Evolutionary conservation across 2,113 vertebrate genomes (phyloP).

Genomic region (Rhinichthys klamathensis): DNA sequence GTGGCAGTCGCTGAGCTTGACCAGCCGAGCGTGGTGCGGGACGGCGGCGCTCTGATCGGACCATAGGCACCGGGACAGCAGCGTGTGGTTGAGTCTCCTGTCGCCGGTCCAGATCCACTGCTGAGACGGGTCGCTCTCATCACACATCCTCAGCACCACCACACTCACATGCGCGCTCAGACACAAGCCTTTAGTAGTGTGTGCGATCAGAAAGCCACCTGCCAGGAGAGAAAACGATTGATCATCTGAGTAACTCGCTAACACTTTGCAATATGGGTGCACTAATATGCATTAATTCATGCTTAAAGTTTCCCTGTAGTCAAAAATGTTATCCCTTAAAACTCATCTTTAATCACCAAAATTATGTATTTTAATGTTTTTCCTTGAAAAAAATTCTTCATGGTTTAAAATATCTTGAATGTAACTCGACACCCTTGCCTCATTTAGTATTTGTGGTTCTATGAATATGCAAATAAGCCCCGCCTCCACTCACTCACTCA

Average conservation of each 20-base stretch:
- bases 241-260: neutral
- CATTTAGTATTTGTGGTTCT: too few species aligned
- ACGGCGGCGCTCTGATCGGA: conserved; percentile 64
- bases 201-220: conserved; percentile 86
- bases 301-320: too few species aligned
- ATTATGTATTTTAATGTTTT: too few species aligned
- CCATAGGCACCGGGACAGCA: conserved; percentile 78
- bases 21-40: conserved; percentile 68
- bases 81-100: conserved; percentile 75
- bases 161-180: conserved; percentile 65
- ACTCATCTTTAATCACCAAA: too few species aligned
- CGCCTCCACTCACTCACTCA: too few species aligned
- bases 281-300: too few species aligned
- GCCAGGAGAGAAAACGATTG: neutral
- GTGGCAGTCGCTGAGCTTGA: conserved; percentile 66
- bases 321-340: too few species aligned
- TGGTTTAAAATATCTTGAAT: too few species aligned
- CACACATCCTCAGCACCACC: conserved; percentile 77
- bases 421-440: too few species aligned
- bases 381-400: too few species aligned
- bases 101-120: conserved; percentile 82
- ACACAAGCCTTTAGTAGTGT: conserved; percentile 78
- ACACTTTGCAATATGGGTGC: neutral
- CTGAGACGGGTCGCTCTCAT: conserved; percentile 73
- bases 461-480: too few species aligned